These are phyloP conservation scores for Pimephales promelas DNA, from an alignment of 2,113 vertebrate species.

Conservation along the genomic window DNA sequence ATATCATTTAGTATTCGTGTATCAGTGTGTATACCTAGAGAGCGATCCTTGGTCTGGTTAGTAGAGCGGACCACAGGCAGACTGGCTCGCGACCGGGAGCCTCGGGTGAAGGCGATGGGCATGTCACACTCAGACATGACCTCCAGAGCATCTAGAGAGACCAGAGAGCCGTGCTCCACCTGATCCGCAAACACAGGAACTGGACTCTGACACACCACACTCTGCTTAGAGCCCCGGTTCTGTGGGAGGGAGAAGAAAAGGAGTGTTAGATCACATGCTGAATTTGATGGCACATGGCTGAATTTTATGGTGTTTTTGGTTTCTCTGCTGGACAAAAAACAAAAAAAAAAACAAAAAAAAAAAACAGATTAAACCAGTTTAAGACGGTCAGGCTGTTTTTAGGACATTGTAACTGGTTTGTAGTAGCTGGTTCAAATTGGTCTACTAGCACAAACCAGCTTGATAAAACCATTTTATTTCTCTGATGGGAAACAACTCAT, in stretches of 20 bases:
- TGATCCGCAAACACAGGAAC: conserved; percentile 76
- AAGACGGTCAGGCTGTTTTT: neutral
- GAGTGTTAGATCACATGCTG: conserved; percentile 8
- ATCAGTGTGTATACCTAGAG: conserved; percentile 75
- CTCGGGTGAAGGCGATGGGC: conserved; percentile 85
- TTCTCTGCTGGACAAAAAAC: neutral
- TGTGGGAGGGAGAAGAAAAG: conserved; percentile 69
- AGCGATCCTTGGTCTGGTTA: conserved; percentile 96
- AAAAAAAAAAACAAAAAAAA: too few species aligned
- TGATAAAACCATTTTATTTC: neutral
- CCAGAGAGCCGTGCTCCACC: conserved; percentile 78
- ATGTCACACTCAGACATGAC: conserved; percentile 90
- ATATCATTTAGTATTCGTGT: neutral
- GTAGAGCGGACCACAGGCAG: conserved; percentile 91
- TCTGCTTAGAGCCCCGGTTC: conserved; percentile 89
- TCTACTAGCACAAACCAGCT: neutral
- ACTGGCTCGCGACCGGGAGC: conserved; percentile 89
- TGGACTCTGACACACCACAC: conserved; percentile 73
- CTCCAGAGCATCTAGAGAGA: conserved; percentile 87
- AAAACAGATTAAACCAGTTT: neutral
- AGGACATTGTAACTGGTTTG: neutral
- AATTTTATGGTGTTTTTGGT: neutral
- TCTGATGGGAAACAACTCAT: neutral
- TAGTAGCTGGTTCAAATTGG: neutral
- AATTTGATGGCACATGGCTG: neutral